phyloP scores from a whole-genome alignment of 2,888 invertebrate genomes.

The Clistopyga incitator region DNA sequence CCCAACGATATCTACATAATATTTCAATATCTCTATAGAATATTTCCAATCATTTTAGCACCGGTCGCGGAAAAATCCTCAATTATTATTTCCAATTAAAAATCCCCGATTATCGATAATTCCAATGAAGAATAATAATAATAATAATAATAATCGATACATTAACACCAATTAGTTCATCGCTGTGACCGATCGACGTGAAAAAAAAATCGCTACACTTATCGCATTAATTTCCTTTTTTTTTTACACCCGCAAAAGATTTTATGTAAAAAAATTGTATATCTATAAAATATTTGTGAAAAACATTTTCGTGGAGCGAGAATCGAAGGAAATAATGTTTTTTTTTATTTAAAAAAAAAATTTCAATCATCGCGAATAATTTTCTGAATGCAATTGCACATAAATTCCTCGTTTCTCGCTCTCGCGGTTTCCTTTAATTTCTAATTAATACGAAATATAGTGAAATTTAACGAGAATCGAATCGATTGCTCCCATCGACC shows the following conservation, averaged over 20 bases:
- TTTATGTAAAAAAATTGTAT: conserved; percentile 5
- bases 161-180: conserved; percentile 11
- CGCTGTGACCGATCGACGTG: background rate
- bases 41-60: conserved; percentile 3
- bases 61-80: conserved; percentile 7
- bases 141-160: background rate
- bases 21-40: background rate
- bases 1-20: background rate
- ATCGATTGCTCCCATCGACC: conserved; percentile 26
- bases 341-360: background rate
- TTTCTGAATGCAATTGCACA: too few relatives aligned
- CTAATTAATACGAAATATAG: background rate
- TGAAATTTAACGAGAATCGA: conserved; percentile 15
- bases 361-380: too few relatives aligned
- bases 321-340: background rate
- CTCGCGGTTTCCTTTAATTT: background rate
- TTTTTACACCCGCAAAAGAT: conserved; percentile 3
- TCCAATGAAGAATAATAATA: too few relatives aligned
- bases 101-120: background rate
- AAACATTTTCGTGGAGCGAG: background rate
- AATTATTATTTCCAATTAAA: conserved; percentile 2
- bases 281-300: conserved; percentile 5
- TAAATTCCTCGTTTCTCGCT: background rate
- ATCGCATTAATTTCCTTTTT: background rate
- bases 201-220: background rate